A percentile compares a stretch with the other conserved stretches of the same genome.
Conservation (phyloP, 1,140 invertebrate genomes). For the Drosophila nannoptera region DNA sequence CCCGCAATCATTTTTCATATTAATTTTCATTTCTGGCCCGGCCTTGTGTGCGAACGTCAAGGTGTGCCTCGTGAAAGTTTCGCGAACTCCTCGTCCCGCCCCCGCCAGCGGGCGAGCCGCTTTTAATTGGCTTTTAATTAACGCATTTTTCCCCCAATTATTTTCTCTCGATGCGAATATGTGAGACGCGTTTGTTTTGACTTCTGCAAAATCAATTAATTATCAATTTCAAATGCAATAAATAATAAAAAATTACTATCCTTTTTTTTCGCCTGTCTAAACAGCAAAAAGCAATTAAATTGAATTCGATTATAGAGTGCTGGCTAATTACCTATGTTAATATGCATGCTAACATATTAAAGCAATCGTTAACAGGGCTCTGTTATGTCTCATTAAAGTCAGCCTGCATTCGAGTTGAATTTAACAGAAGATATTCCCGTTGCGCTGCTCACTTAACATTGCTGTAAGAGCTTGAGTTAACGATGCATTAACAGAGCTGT, state of each 20-base stretch:
- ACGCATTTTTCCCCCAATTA: conserved; percentile 32
- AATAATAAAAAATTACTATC: too few relatives aligned
- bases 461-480: neutral
- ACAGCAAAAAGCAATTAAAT: too few relatives aligned
- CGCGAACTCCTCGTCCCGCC: neutral
- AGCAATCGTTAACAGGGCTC: too few relatives aligned
- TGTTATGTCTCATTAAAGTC: too few relatives aligned
- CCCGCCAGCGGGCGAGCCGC: conserved; percentile 6
- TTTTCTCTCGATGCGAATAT: conserved; percentile 10
- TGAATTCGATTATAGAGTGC: too few relatives aligned
- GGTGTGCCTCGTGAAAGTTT: conserved; percentile 48
- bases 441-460: neutral
- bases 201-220: conserved; percentile 21
- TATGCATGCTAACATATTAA: too few relatives aligned
- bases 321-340: too few relatives aligned
- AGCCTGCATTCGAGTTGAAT: too few relatives aligned
- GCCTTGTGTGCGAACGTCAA: conserved; percentile 8
- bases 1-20: conserved; percentile 43
- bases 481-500: too few relatives aligned
- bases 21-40: conserved; percentile 33
- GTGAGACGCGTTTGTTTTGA: conserved; percentile 24
- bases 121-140: conserved; percentile 65
- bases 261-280: too few relatives aligned
- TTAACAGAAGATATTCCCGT: neutral
- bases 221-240: neutral